These are phyloP conservation scores for Toxonevra muliebris DNA, from an alignment of 2,888 invertebrate species.

Conservation along the genomic window DNA sequence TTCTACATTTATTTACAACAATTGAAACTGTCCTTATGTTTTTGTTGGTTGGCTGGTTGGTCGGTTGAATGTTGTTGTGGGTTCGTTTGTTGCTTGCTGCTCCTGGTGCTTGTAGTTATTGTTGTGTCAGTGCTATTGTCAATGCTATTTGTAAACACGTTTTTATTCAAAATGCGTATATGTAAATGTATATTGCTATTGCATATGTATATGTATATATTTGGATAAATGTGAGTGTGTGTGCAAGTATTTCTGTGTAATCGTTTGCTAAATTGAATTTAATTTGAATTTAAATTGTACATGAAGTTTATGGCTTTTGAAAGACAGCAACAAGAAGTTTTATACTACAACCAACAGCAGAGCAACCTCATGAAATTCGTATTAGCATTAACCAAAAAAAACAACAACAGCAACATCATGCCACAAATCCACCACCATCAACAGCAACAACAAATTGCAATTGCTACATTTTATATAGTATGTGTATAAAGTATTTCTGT, in stretches of 20 bases:
- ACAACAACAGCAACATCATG: slow-evolving; percentile 15
- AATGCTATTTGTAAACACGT: neutral
- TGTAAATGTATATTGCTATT: neutral
- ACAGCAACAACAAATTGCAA: neutral
- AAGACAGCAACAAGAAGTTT: slow-evolving; percentile 7
- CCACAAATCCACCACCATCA: neutral
- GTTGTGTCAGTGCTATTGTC: neutral
- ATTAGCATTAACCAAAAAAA: slow-evolving; percentile 6
- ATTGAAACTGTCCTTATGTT: no score
- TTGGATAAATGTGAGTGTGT: slow-evolving; percentile 18
- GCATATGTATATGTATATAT: slow-evolving; percentile 4
- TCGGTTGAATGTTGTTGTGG: slow-evolving; percentile 1
- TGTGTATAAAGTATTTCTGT: no score
- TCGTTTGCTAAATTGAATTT: slow-evolving; percentile 55
- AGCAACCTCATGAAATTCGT: slow-evolving; percentile 14
- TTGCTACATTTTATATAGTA: no score
- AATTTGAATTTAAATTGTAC: slow-evolving; percentile 59
- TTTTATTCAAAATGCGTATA: neutral
- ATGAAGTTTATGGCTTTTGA: slow-evolving; percentile 24
- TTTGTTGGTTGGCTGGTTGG: neutral
- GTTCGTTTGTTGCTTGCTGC: neutral
- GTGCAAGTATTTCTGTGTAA: slow-evolving; percentile 27
- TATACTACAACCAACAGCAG: neutral
- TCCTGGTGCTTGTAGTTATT: neutral
- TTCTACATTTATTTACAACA: no score